Base-by-base conservation (phyloP, 1,140 invertebrate species). In the Brachionus calyciflorus region DNA sequence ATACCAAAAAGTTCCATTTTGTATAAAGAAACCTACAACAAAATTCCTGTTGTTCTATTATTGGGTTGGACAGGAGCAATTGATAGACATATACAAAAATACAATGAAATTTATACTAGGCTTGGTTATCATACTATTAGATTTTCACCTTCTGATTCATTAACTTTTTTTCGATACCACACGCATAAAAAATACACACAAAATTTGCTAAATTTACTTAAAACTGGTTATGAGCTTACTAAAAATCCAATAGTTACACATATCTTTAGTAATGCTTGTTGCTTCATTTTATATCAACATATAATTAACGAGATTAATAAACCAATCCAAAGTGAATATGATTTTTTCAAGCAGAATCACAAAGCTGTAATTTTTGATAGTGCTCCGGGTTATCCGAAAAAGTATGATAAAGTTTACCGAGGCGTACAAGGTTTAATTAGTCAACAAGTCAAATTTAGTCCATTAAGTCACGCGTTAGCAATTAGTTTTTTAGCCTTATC, bases 141-240 rank as follows among this genome's bases (percentile, higher is more conserved):
- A 51, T 73, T 73, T 73, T 30, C 69, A 40, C 69, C 69, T 2
- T 73, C 69, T 5, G 51, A 73, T 51, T 41, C 28, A 51, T 37
- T 73, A 3, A 73, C 69, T 37, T 73, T 73, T 55, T 37, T 73
- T 12, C 21, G 51, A 17, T 33, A 19, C 10, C 40, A 73, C 10
- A 24, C 19, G 21, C 69, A 73, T 14, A 9, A 49, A 14, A 73
- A 49, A 55, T 73, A 51, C 12, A 46, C 69, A 17, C 51, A 51
- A 26, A 46, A 73, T 26, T 40, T 73, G 46, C 17, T 73, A 9
- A 30, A 73, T 14, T 1, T 51, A 6, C 37, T 73, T 19, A 73
- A 73, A 14, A 21, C 28, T 28, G 46, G 33, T 3, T 73, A 19
- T 30, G 44, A 65, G 21, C 37, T 65, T 21, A 37, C 26, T 2